A percentile compares a stretch with the other conserved stretches of the same genome.
Conservation (phyloP, 2,888 invertebrate species). For the Trimorus sp. region DNA sequence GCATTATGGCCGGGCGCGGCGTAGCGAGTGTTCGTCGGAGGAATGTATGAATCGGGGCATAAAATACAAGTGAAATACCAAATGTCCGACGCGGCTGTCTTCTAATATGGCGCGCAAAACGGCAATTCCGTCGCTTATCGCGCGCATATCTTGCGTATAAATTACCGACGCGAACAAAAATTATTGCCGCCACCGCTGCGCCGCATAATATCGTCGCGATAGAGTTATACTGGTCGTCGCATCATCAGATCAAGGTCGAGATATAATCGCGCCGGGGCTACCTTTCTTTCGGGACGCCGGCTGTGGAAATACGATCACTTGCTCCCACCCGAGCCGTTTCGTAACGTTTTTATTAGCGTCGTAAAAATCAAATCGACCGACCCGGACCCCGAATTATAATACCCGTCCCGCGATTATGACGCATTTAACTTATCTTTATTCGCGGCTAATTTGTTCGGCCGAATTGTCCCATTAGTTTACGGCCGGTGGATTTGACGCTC, state of each 20-base stretch:
- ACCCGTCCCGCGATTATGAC: slow-evolving; percentile 20
- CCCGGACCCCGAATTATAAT: not conserved
- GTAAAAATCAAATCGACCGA: slow-evolving; percentile 50
- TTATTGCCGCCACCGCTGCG: slow-evolving; percentile 64
- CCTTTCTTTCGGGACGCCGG: slow-evolving; percentile 52
- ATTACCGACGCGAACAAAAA: slow-evolving; percentile 65
- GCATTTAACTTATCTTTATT: slow-evolving; percentile 26
- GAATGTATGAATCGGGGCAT: slow-evolving; percentile 56
- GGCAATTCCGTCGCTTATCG: slow-evolving; percentile 62
- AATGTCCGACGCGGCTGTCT: slow-evolving; percentile 60
- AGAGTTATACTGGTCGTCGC: slow-evolving; percentile 65
- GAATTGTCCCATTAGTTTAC: slow-evolving; percentile 13
- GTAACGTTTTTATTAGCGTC: slow-evolving; percentile 45
- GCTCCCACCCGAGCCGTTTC: slow-evolving; percentile 29
- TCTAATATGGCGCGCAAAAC: slow-evolving; percentile 64
- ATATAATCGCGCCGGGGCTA: slow-evolving; percentile 55
- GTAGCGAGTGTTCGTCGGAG: slow-evolving; percentile 40
- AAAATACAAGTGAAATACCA: slow-evolving; percentile 63
- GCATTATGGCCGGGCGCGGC: slow-evolving; percentile 42
- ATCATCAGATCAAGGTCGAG: slow-evolving; percentile 64
- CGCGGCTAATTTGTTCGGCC: slow-evolving; percentile 18
- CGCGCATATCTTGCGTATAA: slow-evolving; percentile 59
- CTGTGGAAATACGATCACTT: slow-evolving; percentile 58
- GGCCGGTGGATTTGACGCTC: not conserved
- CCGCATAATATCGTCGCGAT: slow-evolving; percentile 62